Percentiles rank a stretch among this genome's conserved stretches.
phyloP scores from a whole-genome alignment of 2,888 invertebrate species.

The Odontocolon sp. region DNA sequence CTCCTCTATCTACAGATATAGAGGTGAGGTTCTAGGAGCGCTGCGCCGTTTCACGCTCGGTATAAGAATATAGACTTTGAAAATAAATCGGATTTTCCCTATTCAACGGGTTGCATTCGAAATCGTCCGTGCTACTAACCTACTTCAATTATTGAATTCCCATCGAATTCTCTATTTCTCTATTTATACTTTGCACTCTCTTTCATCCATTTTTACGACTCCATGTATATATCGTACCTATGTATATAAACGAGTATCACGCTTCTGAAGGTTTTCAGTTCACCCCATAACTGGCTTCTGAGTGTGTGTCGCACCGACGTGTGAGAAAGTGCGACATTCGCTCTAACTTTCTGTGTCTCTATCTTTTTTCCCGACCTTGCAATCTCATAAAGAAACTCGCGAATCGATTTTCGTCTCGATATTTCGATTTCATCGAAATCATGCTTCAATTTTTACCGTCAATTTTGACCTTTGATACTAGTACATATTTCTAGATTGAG shows the following conservation, averaged over 20 bases:
- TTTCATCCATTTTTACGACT: conserved; percentile 5
- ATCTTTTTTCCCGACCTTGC: no score
- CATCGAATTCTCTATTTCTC: conserved; percentile 44
- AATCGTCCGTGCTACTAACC: conserved; percentile 31
- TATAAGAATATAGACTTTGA: conserved; percentile 29
- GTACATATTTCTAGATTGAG: conserved; percentile 1
- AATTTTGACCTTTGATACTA: no score
- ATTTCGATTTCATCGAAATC: background rate
- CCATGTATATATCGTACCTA: background rate
- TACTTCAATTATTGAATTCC: conserved; percentile 55
- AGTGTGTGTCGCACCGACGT: background rate
- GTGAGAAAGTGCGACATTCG: background rate
- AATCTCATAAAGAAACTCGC: no score
- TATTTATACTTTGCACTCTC: conserved; percentile 10
- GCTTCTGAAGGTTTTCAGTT: background rate
- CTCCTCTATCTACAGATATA: background rate
- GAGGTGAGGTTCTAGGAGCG: conserved; percentile 4
- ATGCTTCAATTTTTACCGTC: no score
- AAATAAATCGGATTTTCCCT: conserved; percentile 58
- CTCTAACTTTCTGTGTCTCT: no score
- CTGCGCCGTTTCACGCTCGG: conserved; percentile 13
- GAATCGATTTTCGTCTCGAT: background rate
- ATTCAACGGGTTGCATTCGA: conserved; percentile 38
- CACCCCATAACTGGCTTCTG: background rate
- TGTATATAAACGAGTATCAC: background rate